phyloP scores from a whole-genome alignment of 2,113 vertebrate species.

The Dromiciops gliroides region DNA sequence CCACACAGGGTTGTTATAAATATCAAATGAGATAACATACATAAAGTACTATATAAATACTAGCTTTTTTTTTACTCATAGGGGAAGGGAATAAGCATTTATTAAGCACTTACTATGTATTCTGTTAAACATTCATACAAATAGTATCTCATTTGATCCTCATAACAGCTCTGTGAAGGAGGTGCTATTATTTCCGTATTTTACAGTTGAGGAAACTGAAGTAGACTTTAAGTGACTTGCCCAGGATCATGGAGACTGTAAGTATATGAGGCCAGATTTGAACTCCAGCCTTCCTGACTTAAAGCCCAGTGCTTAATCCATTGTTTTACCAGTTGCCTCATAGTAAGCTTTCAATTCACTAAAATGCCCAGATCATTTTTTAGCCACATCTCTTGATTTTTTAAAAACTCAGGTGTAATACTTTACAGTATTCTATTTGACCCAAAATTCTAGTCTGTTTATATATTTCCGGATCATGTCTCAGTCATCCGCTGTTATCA shows the following conservation, averaged over 20 bases:
- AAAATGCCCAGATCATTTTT: background rate
- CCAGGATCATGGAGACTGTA: background rate
- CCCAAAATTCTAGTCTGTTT: background rate
- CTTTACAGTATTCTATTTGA: background rate
- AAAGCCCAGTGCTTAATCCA: background rate
- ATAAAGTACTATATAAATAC: background rate
- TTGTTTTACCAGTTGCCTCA: background rate
- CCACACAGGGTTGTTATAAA: background rate
- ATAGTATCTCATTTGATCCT: background rate
- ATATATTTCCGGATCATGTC: background rate
- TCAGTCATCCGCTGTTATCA: background rate
- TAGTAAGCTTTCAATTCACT: background rate
- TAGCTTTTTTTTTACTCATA: background rate
- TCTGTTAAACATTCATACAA: background rate
- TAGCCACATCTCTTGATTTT: background rate
- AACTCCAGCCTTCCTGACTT: background rate
- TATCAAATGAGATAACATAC: background rate
- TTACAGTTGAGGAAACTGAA: background rate
- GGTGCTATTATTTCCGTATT: background rate
- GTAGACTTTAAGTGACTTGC: background rate
- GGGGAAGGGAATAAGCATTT: background rate
- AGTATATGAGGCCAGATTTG: background rate
- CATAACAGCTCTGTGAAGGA: background rate
- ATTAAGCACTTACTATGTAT: background rate
- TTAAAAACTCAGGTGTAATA: background rate